phyloP scores from a whole-genome alignment of 2,113 vertebrate species.

The Toxotes jaculatrix region DNA sequence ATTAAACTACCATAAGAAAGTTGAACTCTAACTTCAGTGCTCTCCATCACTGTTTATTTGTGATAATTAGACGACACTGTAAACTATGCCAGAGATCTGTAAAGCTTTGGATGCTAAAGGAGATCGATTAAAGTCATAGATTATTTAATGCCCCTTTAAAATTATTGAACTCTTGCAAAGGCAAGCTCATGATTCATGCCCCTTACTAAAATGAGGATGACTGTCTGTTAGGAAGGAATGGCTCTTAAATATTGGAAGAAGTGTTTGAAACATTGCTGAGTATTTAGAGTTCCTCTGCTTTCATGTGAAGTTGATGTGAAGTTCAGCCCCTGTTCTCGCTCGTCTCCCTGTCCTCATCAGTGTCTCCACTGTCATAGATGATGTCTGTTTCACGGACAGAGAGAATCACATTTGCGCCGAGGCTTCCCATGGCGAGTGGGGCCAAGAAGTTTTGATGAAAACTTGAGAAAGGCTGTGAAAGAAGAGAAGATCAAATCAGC shows the following conservation, averaged over 20 bases:
- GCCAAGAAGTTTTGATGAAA: slow-evolving; percentile 75
- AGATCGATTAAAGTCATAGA: slow-evolving; percentile 48
- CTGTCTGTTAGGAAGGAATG: slow-evolving; percentile 33
- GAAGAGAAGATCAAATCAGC: slow-evolving; percentile 79
- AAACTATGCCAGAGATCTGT: slow-evolving; percentile 33
- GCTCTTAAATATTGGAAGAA: slow-evolving; percentile 64
- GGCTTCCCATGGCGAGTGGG: slow-evolving; percentile 59
- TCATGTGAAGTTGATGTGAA: slow-evolving; percentile 64
- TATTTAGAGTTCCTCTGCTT: slow-evolving; percentile 65
- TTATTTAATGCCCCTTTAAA: slow-evolving; percentile 59
- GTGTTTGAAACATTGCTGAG: slow-evolving; percentile 67
- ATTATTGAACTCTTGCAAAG: slow-evolving; percentile 45
- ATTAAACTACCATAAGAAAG: background rate
- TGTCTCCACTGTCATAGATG: slow-evolving; percentile 62
- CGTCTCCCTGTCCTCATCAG: slow-evolving; percentile 65
- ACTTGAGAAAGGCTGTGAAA: slow-evolving; percentile 74
- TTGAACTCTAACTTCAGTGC: background rate
- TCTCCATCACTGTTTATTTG: slow-evolving; percentile 13
- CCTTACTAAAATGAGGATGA: slow-evolving; percentile 30
- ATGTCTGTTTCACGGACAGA: slow-evolving; percentile 68
- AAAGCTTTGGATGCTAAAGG: slow-evolving; percentile 40
- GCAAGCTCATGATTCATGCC: slow-evolving; percentile 50
- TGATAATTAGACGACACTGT: slow-evolving; percentile 23
- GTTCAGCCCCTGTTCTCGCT: slow-evolving; percentile 51
- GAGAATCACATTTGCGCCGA: slow-evolving; percentile 55